phyloP scores from a whole-genome alignment of 2,888 invertebrate species.

The Trichopoda pennipes region DNA sequence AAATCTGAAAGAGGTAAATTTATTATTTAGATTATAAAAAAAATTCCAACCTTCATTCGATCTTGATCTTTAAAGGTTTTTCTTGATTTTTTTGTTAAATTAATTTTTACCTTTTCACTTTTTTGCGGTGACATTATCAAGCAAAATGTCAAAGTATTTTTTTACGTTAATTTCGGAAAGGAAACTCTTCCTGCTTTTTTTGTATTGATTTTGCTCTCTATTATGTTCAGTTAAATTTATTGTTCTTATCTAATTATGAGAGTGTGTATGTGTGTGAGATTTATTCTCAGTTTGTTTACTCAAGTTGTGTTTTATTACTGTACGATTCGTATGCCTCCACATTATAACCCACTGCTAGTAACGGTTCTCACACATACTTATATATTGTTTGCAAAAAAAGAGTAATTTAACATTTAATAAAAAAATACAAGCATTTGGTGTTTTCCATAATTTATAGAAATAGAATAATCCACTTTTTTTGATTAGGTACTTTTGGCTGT shows the following conservation, averaged over 20 bases:
- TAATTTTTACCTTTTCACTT: constrained; percentile 3
- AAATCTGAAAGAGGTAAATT: not conserved
- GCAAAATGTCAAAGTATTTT: constrained; percentile 70
- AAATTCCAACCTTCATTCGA: constrained; percentile 49
- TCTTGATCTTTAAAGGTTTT: constrained; percentile 57
- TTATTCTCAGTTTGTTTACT: constrained; percentile 42
- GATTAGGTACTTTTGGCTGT: too few relatives aligned
- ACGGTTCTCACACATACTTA: constrained; percentile 69
- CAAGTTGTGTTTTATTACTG: constrained; percentile 44
- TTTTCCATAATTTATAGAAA: constrained; percentile 10
- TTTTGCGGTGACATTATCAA: constrained; percentile 60
- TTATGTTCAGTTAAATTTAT: constrained; percentile 41
- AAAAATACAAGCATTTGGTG: constrained; percentile 26
- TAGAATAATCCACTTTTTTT: too few relatives aligned
- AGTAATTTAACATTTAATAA: constrained; percentile 11
- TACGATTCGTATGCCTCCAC: constrained; percentile 55
- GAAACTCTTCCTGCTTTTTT: constrained; percentile 63
- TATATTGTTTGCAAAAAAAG: constrained; percentile 8
- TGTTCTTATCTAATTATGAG: constrained; percentile 56
- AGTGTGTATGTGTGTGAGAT: constrained; percentile 3
- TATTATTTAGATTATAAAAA: not conserved
- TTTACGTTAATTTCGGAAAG: constrained; percentile 48
- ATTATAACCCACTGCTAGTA: constrained; percentile 70
- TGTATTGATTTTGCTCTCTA: constrained; percentile 30
- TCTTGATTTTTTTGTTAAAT: constrained; percentile 17